Base-by-base conservation (phyloP, 2,888 invertebrate genomes). In the Scrobipalpa atriplicella region DNA sequence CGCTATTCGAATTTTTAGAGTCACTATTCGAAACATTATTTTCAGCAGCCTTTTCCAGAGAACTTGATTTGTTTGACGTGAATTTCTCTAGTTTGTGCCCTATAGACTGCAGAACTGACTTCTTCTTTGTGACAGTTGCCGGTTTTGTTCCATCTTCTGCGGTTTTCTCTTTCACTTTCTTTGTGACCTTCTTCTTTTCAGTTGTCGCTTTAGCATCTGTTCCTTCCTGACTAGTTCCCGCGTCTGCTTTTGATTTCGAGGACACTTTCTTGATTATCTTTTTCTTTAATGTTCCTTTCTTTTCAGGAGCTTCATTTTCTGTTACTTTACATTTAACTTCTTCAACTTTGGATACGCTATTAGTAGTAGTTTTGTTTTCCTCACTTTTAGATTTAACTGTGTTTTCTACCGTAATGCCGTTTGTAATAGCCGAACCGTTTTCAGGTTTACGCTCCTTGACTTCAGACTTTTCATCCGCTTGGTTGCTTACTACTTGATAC, bases 51-150 rank as follows among this genome's bases (percentile, higher is more conserved):
- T 95, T 90, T 85, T 93, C 87, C 9, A 92, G 90, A 74, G 93
- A 83, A 84, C 89, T 83, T 71, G 88, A 83, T 77, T 93, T 93
- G 69, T 89, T 92, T 63, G 94, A 93, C 1, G 94, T 90, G 47
- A 96, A 93, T 80, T 95, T 96, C 84, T 96, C 96, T 77, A 96
- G 93, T 81, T 95, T 96, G 78, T 96, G 96, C 58, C 97, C 96
- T 74, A 97, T 94, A 0, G 95, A 95, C 78, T 96, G 96, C 52
- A 97, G 87, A 73, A 97, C 93, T 0, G 94, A 91, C 83, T 95
- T 95, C 84, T 95, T 95, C 78, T 95, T 95, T 8, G 92, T 79
- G 68, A 82, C 83, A 60, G 74, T 75, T 29, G 76, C 72, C 21
- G 83, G 66, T 80, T 89, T 92, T 43, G 75, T 68, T 51, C 75